phyloP scores from a whole-genome alignment of 2,113 vertebrate species.

The Nothoprocta pentlandii region DNA sequence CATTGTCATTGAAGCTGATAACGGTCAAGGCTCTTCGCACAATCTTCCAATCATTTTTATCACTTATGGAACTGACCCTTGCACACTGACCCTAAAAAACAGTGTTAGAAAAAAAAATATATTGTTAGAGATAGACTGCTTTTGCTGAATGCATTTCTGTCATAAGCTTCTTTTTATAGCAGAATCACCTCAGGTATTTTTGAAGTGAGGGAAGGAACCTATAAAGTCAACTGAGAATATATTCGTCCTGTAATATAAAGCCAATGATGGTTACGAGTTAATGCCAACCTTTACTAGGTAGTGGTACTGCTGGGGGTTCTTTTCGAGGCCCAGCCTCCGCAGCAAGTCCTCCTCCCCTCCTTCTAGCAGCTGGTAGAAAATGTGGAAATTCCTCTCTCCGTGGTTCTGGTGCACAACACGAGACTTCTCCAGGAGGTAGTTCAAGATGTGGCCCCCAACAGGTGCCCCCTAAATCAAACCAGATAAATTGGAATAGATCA shows the following conservation, averaged over 20 bases:
- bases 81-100: conserved; percentile 92
- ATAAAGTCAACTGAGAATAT: neutral
- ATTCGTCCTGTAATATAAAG: fast-evolving
- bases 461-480: conserved; percentile 88
- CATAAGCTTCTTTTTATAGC: neutral
- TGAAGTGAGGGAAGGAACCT: neutral
- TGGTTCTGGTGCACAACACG: conserved; percentile 97
- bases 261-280: neutral
- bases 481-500: neutral
- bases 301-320: conserved; percentile 93
- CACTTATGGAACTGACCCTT: conserved; percentile 97
- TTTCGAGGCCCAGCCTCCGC: conserved; percentile 90
- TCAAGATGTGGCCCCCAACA: conserved; percentile 96
- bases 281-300: conserved; percentile 90
- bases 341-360: conserved; percentile 94
- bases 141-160: neutral
- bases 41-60: conserved; percentile 95
- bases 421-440: conserved; percentile 99
- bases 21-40: conserved; percentile 90
- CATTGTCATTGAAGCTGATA: conserved; percentile 90
- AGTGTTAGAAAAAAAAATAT: neutral
- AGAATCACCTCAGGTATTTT: neutral
- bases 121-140: neutral
- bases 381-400: conserved; percentile 96
- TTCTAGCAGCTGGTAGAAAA: conserved; percentile 98